Percentiles rank a stretch among this genome's conserved stretches.
Evolutionary conservation across 2,888 invertebrate species (phyloP).

Genomic region (Drosophila nigritarsus): DNA sequence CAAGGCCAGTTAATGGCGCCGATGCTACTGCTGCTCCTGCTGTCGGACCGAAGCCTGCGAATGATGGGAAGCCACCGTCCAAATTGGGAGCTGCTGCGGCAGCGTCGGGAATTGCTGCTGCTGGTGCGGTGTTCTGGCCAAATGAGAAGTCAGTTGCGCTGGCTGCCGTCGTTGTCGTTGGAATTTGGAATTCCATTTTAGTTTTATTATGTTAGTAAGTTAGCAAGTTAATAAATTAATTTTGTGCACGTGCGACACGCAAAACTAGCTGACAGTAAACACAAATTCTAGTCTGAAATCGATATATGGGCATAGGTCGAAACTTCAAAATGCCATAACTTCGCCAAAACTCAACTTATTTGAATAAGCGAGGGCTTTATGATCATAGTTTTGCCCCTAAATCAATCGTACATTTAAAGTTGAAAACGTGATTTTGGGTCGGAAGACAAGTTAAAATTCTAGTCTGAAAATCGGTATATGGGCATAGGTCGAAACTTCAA

Average conservation of each 20-base stretch:
- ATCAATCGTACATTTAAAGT: too few relatives aligned
- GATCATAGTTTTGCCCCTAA: too few relatives aligned
- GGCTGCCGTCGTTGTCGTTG: constrained; percentile 75
- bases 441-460: too few relatives aligned
- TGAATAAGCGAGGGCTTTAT: too few relatives aligned
- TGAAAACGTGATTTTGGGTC: too few relatives aligned
- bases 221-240: constrained; percentile 4
- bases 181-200: constrained; percentile 64
- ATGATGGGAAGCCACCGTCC: constrained; percentile 75
- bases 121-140: constrained; percentile 51
- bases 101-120: constrained; percentile 22
- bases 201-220: background rate
- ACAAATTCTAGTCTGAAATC: too few relatives aligned
- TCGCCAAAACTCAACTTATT: too few relatives aligned
- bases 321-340: too few relatives aligned
- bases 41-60: constrained; percentile 61
- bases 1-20: constrained; percentile 34
- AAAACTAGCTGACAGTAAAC: background rate
- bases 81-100: constrained; percentile 9
- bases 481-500: too few relatives aligned
- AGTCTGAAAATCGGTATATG: too few relatives aligned
- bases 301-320: too few relatives aligned
- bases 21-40: constrained; percentile 27
- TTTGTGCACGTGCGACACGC: constrained; percentile 20
- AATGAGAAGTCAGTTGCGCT: constrained; percentile 54